Base-by-base conservation (phyloP, 2,888 invertebrate species). In the Archaeoteleia sp. region DNA sequence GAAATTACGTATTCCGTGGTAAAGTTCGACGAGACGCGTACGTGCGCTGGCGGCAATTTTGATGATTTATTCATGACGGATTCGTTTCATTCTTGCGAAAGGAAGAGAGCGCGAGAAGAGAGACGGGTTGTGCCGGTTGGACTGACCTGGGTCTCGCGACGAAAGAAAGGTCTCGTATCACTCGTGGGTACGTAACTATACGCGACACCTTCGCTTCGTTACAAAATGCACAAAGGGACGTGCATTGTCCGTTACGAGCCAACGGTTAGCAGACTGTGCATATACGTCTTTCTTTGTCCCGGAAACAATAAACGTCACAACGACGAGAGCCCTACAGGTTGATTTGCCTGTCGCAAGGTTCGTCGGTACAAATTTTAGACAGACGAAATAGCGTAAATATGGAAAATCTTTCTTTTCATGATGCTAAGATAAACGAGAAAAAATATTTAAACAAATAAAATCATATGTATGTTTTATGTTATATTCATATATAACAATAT, bases 11-110 rank as follows among this genome's bases (percentile, higher is more conserved):
- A n/a, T n/a, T n/a, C n/a, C n/a, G n/a, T n/a, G n/a, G 15, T 35
- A 34, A 67, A 67, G 55, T 67, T 67, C 67, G 67, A 55, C 60
- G 20, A 15, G 15, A 34, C 10, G 8, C 43, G 54, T 60, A 67
- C 67, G 67, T 65, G 63, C 51, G 12, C 20, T 39, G 57, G 32
- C 45, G 57, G 45, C 55, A 32, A 4, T 61, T 61, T 57, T 61
- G 55, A 67, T 67, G 67, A 67, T 55, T 67, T 61, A 67, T 67
- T 67, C 67, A 67, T 61, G 67, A 61, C 39, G 48, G 51, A 61
- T 61, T 49, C 43, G 55, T 60, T 49, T 67, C 37, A 57, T 61
- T 61, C 67, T 34, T 17, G 49, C 49, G 34, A 25, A 61, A 54
- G 43, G 32, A 49, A 35, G 34, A 46, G 34, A 39, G 30, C 20